Conservation (phyloP, 2,797 vertebrate genomes). For the Lycodopsis pacificus region DNA sequence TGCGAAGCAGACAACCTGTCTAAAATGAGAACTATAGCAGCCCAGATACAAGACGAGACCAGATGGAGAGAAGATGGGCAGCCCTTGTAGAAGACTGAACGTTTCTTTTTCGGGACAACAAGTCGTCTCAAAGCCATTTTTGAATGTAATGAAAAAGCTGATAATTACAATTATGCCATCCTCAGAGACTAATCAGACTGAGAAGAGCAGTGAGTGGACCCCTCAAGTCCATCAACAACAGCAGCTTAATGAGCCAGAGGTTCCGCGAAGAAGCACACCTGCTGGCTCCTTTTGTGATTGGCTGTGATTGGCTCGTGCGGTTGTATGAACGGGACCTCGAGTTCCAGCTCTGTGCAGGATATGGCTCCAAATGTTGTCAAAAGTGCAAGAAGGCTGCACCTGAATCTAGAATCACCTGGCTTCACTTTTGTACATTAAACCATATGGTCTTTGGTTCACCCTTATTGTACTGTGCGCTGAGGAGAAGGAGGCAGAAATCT, state of each 20-base stretch:
- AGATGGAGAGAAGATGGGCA: conserved; percentile 19
- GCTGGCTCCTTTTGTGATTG: conserved; percentile 7
- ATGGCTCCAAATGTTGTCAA: background rate
- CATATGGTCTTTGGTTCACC: background rate
- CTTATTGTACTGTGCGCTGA: background rate
- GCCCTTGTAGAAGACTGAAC: background rate
- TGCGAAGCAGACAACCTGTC: conserved; percentile 6
- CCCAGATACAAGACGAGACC: background rate
- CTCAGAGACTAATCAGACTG: conserved; percentile 50
- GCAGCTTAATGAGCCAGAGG: conserved; percentile 66
- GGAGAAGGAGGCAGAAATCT: background rate
- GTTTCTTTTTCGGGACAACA: conserved; percentile 32
- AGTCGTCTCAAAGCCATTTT: conserved; percentile 42
- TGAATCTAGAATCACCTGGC: background rate
- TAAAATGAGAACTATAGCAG: background rate
- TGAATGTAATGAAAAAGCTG: conserved; percentile 39
- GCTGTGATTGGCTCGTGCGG: too few species aligned
- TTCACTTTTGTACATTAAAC: background rate
- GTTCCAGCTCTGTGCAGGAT: too few species aligned
- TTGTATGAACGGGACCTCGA: too few species aligned
- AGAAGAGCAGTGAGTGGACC: conserved; percentile 50
- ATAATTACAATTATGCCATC: conserved; percentile 52
- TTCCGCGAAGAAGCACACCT: conserved; percentile 54
- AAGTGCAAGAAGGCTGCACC: background rate
- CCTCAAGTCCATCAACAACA: conserved; percentile 48